Base-by-base conservation (phyloP, 2,797 vertebrate genomes). In the Neostethus bicornis region DNA sequence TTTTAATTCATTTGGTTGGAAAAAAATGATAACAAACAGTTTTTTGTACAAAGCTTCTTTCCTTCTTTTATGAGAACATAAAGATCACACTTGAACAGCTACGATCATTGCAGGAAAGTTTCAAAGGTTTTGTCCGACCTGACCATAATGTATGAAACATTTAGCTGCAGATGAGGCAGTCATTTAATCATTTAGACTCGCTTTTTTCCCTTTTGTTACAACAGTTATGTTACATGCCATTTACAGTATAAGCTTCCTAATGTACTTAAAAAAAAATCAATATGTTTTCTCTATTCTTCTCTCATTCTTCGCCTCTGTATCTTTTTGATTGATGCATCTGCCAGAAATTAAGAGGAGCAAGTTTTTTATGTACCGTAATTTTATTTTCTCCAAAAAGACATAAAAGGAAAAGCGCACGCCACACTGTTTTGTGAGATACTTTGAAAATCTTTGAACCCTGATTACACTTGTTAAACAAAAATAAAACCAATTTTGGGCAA, bases 361-460 rank as follows among this genome's bases (percentile, higher is more conserved):
- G 64, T 65, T 74, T n/a, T n/a, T n/a, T n/a, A n/a, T n/a, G n/a
- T n/a, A n/a, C 54, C 70, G 58, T 43, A 0, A 57, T 72, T 68
- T 78, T 38, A 63, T 67, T 46, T 66, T 68, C 74, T 66, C 76
- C 7, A 56, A 46, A 68, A 70, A 70, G 62, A 80, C 71, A 68
- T 79, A 66, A 50, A 79, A 68, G 60, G 60, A 47, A 63, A 67
- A 38, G 39, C 57, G 57, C 35, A 61, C 66, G 51, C 61, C 79
- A 69, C 85, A 80, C 80, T 7, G 4, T 26, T 67, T 62, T 63
- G 53, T 48, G 71, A 66, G 70, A 76, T 60, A 56, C 31, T 74
- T 66, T 84, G 67, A 39, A 65, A 66, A 81, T 85, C 71, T 74
- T 17, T 74, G 49, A 12, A 47, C 45, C 82, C 45, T 13, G n/a